phyloP scores from a whole-genome alignment of 2,888 invertebrate genomes.

The Copidosoma aretas region DNA sequence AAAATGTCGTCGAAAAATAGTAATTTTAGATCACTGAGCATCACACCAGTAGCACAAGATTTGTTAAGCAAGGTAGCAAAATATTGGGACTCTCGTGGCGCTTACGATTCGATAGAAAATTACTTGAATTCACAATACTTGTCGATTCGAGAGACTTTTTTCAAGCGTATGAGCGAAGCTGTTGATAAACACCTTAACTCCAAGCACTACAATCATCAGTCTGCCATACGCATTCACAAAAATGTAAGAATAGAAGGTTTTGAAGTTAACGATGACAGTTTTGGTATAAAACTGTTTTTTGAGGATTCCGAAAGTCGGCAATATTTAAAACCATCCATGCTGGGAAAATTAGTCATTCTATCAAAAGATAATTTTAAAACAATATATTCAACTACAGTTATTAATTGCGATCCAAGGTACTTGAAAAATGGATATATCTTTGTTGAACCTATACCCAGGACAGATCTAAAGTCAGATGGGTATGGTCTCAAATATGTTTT shows the following conservation, averaged over 20 bases:
- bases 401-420: not conserved
- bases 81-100: not conserved
- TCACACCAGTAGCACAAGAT: too few relatives aligned
- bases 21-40: too few relatives aligned
- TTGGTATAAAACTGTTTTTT: constrained; percentile 3
- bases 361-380: constrained; percentile 17
- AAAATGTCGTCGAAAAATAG: too few relatives aligned
- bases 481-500: constrained; percentile 1
- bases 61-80: too few relatives aligned
- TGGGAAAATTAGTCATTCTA: constrained; percentile 9
- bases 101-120: constrained; percentile 22
- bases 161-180: constrained; percentile 11
- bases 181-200: constrained; percentile 3
- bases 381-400: not conserved
- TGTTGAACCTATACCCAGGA: constrained; percentile 6
- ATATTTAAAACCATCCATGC: constrained; percentile 6
- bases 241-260: not conserved
- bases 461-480: constrained; percentile 4
- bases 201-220: not conserved
- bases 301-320: constrained; percentile 13
- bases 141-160: constrained; percentile 18
- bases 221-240: not conserved
- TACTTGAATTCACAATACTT: constrained; percentile 26
- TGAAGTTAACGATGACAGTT: not conserved
- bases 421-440: constrained; percentile 12